Percentiles rank a stretch among this genome's conserved stretches.
Evolutionary conservation across 1,140 invertebrate species (phyloP).

Genomic region (Aphelenchoides besseyi): DNA sequence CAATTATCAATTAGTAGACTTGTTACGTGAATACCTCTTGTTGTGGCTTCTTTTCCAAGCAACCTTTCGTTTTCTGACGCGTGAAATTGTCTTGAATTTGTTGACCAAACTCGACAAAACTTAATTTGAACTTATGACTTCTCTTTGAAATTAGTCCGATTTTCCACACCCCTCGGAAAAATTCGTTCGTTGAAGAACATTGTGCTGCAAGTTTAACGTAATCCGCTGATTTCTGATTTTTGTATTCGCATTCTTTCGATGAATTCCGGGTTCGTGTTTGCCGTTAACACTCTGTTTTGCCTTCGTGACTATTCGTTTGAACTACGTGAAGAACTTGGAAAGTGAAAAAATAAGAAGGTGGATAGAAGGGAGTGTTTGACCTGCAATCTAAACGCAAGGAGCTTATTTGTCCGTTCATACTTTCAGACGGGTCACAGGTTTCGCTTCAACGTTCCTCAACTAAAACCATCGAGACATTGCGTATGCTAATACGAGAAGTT

Average conservation of each 20-base stretch:
- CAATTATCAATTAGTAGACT: not conserved
- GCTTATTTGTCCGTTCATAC: conserved; percentile 8
- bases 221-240: conserved; percentile 1
- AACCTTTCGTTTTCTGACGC: not conserved
- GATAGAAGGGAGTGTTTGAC: conserved; percentile 14
- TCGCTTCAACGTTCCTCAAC: not conserved
- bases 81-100: not conserved
- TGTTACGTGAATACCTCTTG: not conserved
- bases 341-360: not conserved
- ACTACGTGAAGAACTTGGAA: not conserved
- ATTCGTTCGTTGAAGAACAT: not conserved
- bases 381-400: not conserved
- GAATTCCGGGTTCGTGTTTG: not conserved
- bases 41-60: not conserved
- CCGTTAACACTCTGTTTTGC: too few relatives aligned
- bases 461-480: not conserved
- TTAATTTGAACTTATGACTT: too few relatives aligned
- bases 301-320: too few relatives aligned
- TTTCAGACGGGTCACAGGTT: not conserved
- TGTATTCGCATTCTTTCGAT: not conserved
- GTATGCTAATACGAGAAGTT: not conserved
- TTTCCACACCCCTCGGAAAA: not conserved
- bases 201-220: not conserved
- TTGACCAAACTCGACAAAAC: too few relatives aligned
- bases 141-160: not conserved